Evolutionary conservation across 2,888 invertebrate species (phyloP), one percentile per base, ranked within the genome.

Genomic region (Cephus sareptanus): DNA sequence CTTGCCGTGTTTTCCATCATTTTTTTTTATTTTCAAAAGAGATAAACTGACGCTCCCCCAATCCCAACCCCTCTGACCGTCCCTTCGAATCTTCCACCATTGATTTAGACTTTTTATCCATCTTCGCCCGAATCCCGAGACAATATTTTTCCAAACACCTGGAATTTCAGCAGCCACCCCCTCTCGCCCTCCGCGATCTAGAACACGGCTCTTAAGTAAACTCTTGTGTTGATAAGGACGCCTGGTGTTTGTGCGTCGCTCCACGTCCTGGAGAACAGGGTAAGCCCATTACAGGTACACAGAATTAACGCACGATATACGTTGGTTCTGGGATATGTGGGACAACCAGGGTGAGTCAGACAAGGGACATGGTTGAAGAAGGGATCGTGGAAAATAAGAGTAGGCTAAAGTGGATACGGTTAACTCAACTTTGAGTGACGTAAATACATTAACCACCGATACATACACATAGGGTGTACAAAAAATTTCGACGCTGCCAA

Each of bases 261-360:
- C 75, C 74, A 73, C 77, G 35, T 73, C n/a, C 31, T n/a, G 76
- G 81, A 79, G 84, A 85, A 87, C 87, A 87, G 82, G 81, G 83
- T 86, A 84, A 86, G 82, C 82, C 87, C 87, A 87, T 87, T 87
- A 85, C 80, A 80, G 83, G 77, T 85, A 85, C 84, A 84, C 74
- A 80, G 81, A 79, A 81, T 73, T 75, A 79, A 80, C 76, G 74
- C 40, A 56, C 78, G 75, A 73, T 77, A 77, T 77, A 79, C 34
- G 74, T 79, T 69, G n/a, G 70, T 1, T 6, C 15, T 31, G 34
- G 35, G 73, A 74, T 74, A 74, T 68, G 75, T 75, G 80, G 76
- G 75, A 76, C 76, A 71, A 73, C 68, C 73, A 70, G 69, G 74
- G 74, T 73, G 77, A 75, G 76, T 76, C 33, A 77, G 75, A 69